Percentiles rank a stretch among this genome's conserved stretches.
These are phyloP conservation scores for Bujurquina vittata DNA, from an alignment of 2,113 vertebrate species.

Conservation along the genomic window DNA sequence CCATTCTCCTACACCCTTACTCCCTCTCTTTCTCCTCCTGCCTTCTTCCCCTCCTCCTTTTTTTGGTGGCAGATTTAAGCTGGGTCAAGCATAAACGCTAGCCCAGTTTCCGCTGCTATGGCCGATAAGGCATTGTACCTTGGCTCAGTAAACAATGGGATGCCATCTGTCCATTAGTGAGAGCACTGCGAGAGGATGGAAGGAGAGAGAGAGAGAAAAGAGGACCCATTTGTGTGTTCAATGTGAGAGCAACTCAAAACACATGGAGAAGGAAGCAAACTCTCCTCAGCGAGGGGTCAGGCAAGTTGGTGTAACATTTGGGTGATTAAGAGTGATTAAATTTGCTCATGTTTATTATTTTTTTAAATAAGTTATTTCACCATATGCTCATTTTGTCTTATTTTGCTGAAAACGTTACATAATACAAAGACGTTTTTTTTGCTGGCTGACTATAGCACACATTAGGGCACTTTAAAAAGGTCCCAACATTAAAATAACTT, in stretches of 20 bases:
- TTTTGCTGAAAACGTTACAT: neutral
- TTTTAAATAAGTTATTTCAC: neutral
- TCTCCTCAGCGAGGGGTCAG: conserved; percentile 47
- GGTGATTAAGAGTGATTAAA: conserved; percentile 11
- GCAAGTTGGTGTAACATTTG: conserved; percentile 46
- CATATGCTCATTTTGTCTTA: conserved; percentile 6
- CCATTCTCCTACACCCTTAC: neutral
- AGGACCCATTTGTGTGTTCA: conserved; percentile 64
- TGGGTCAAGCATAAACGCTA: conserved; percentile 81
- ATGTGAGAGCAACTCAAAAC: conserved; percentile 58
- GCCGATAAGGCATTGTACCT: conserved; percentile 82
- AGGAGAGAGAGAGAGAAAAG: conserved; percentile 18
- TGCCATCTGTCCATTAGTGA: conserved; percentile 81
- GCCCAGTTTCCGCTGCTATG: conserved; percentile 80
- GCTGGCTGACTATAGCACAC: neutral
- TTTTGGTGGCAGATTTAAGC: conserved; percentile 76
- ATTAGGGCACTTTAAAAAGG: neutral
- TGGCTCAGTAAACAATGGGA: conserved; percentile 82
- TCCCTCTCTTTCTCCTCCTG: conserved; percentile 26
- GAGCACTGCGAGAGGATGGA: conserved; percentile 63
- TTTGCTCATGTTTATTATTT: neutral
- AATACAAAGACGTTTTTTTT: neutral
- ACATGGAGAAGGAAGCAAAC: conserved; percentile 42
- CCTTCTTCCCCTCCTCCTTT: conserved; percentile 54
- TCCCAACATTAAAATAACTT: neutral